These are phyloP conservation scores for Clavelina lepadiformis DNA, from an alignment of 23 tunicate species.

Conservation along the genomic window DNA sequence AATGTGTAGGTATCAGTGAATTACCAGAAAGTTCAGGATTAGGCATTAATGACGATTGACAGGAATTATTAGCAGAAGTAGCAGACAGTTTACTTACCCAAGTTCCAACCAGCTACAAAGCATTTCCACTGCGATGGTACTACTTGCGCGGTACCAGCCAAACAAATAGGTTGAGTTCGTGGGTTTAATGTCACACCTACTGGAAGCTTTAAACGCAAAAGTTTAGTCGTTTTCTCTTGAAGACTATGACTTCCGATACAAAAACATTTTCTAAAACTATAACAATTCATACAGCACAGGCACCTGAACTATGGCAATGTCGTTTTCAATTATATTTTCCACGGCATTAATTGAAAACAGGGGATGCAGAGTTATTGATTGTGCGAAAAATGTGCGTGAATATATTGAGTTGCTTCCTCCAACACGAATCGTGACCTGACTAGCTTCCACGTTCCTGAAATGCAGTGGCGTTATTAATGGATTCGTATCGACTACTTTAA, in stretches of 20 bases:
- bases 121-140: slow-evolving; percentile 2
- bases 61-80: too few relatives aligned
- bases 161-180: background rate
- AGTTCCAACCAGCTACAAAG: slow-evolving; percentile 5
- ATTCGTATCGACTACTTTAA: too few relatives aligned
- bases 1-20: too few relatives aligned
- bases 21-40: too few relatives aligned
- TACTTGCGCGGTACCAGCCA: background rate
- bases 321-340: slow-evolving; percentile 3
- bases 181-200: background rate
- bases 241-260: too few relatives aligned
- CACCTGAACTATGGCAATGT: slow-evolving; percentile 8
- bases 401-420: background rate
- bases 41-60: too few relatives aligned
- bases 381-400: background rate
- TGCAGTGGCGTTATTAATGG: too few relatives aligned
- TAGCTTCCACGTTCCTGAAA: slow-evolving; percentile 1
- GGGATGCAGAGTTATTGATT: background rate
- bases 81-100: background rate
- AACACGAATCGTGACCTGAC: background rate
- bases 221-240: too few relatives aligned
- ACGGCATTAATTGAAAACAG: slow-evolving; percentile 1
- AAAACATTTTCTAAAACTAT: too few relatives aligned
- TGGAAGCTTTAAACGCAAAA: too few relatives aligned
- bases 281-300: background rate